Conservation (phyloP, 2,113 vertebrate genomes). For the Chlorodrepanis virens region DNA sequence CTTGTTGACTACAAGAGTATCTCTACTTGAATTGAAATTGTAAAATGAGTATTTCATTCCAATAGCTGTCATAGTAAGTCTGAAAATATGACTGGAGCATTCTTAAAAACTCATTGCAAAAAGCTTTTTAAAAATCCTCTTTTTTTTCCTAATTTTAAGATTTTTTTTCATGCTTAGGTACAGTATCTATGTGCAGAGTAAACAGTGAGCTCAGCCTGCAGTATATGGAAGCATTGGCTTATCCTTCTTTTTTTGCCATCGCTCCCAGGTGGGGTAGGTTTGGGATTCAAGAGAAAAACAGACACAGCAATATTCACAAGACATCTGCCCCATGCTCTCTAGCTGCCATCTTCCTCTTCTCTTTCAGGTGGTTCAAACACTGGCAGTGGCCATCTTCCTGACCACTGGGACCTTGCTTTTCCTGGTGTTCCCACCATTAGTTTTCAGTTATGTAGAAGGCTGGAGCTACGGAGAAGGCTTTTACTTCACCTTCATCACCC, state of each 20-base stretch:
- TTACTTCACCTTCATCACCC: conserved; percentile 85
- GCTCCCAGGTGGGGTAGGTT: background rate
- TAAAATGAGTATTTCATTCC: background rate
- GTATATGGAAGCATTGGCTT: background rate
- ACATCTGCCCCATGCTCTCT: background rate
- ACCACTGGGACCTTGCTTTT: conserved; percentile 80
- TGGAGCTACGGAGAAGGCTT: conserved; percentile 83
- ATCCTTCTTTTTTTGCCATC: background rate
- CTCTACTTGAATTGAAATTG: background rate
- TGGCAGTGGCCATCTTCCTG: conserved; percentile 80
- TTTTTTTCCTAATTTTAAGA: background rate
- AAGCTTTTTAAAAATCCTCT: background rate
- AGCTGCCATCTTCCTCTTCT: background rate
- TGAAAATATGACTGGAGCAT: background rate
- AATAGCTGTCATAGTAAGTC: background rate
- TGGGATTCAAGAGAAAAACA: background rate
- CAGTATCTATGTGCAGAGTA: background rate
- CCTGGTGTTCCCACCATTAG: conserved; percentile 83
- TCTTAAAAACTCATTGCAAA: background rate
- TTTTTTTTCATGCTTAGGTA: background rate
- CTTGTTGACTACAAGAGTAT: background rate
- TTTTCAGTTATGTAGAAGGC: conserved; percentile 88
- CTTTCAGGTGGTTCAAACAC: conserved; percentile 75
- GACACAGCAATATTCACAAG: background rate
- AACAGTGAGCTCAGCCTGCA: background rate